Evolutionary conservation across 2,113 vertebrate species (phyloP).

Genomic region (Hemichromis elongatus): DNA sequence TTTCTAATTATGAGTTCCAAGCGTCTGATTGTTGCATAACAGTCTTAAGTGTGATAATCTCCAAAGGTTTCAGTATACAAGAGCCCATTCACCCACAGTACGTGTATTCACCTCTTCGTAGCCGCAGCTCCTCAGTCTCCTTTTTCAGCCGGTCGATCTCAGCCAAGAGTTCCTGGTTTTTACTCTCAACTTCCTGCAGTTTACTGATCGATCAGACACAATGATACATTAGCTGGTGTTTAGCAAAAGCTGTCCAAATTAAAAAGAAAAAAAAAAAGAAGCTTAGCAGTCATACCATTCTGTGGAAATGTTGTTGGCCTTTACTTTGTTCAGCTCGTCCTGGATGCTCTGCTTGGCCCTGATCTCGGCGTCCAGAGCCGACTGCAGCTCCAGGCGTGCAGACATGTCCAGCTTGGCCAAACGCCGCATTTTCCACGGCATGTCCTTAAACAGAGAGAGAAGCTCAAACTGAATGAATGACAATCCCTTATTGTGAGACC

Average conservation of each 20-base stretch:
- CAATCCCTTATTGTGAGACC: no score
- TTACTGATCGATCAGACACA: constrained; percentile 75
- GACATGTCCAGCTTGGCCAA: constrained; percentile 99
- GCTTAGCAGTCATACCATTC: constrained; percentile 80
- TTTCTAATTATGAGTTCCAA: neutral
- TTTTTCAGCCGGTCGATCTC: constrained; percentile 94
- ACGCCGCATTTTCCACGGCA: constrained; percentile 98
- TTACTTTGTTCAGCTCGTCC: constrained; percentile 95
- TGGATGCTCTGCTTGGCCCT: constrained; percentile 94
- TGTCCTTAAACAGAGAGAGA: constrained; percentile 77
- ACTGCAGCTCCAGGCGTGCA: constrained; percentile 93
- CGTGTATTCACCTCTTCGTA: constrained; percentile 82
- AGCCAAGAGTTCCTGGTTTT: constrained; percentile 86
- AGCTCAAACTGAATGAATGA: neutral
- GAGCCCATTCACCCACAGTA: neutral
- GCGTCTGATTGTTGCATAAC: neutral
- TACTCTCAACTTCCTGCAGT: constrained; percentile 90
- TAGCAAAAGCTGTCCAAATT: neutral
- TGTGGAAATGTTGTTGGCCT: constrained; percentile 89
- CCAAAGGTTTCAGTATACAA: neutral
- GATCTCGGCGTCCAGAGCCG: constrained; percentile 95
- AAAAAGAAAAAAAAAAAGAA: neutral
- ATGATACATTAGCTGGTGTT: neutral
- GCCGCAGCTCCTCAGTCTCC: constrained; percentile 89
- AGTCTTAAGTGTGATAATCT: neutral